Conservation (phyloP, 2,888 invertebrate genomes). For the Drosophila picticornis region DNA sequence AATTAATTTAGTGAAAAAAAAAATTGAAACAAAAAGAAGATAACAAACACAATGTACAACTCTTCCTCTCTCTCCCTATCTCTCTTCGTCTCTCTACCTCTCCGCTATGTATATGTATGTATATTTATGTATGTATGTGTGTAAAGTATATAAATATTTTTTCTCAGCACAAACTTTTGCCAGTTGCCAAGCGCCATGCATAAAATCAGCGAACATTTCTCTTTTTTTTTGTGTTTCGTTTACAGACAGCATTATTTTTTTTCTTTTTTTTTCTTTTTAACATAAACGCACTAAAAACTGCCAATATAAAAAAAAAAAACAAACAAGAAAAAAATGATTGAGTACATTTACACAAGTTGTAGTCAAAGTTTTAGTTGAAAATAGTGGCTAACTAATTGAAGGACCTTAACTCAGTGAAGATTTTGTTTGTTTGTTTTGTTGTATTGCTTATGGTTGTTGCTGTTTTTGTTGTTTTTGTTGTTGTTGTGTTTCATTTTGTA, state of each 20-base stretch:
- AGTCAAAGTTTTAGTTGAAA: constrained; percentile 31
- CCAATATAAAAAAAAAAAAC: constrained; percentile 16
- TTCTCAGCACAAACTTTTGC: constrained; percentile 55
- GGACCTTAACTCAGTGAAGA: constrained; percentile 62
- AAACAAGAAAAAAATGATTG: constrained; percentile 25
- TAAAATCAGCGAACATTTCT: constrained; percentile 28
- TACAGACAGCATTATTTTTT: constrained; percentile 1
- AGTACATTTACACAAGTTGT: constrained; percentile 35
- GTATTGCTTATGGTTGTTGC: constrained; percentile 61
- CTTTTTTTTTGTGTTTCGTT: constrained; percentile 12
- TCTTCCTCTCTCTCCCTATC: neutral
- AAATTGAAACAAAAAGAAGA: constrained; percentile 12
- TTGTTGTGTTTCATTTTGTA: constrained; percentile 30
- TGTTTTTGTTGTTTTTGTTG: constrained; percentile 30
- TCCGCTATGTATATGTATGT: constrained; percentile 10
- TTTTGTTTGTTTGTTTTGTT: constrained; percentile 47
- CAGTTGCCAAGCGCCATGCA: constrained; percentile 50
- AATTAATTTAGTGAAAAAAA: constrained; percentile 65
- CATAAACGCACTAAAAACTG: constrained; percentile 46
- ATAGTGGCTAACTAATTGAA: constrained; percentile 54
- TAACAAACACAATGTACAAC: constrained; percentile 41
- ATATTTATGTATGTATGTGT: constrained; percentile 9
- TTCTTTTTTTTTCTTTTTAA: constrained; percentile 10
- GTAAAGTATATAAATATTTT: constrained; percentile 26
- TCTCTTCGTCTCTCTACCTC: neutral